Percentiles rank a stretch among this genome's conserved stretches.
Conservation (phyloP, 2,113 vertebrate genomes). For the Halcyon malimbica region DNA sequence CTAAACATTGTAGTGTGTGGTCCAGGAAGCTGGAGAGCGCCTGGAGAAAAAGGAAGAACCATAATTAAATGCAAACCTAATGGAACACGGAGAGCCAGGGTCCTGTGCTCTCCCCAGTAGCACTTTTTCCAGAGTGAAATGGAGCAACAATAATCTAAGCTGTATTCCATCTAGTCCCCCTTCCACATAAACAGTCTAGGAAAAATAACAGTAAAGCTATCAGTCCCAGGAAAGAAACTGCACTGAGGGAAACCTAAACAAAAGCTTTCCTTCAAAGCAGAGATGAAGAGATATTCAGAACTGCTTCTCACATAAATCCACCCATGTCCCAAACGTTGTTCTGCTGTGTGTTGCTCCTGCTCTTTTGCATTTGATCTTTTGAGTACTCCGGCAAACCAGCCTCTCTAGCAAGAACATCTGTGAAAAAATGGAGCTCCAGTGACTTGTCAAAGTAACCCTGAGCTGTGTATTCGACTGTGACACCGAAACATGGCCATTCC, state of each 20-base stretch:
- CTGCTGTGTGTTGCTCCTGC: not conserved
- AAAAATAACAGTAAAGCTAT: not conserved
- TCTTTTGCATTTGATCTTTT: not conserved
- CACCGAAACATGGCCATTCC: fast-evolving
- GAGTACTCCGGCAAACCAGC: not conserved
- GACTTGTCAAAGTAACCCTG: not conserved
- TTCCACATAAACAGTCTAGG: not conserved
- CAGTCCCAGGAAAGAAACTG: not conserved
- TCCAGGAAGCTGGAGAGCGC: slow-evolving; percentile 58
- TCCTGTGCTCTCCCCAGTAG: slow-evolving; percentile 1
- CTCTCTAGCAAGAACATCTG: not conserved
- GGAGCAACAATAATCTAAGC: slow-evolving; percentile 26
- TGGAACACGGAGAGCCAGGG: slow-evolving; percentile 22
- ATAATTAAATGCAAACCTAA: slow-evolving; percentile 65
- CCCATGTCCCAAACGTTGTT: not conserved
- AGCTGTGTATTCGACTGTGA: not conserved
- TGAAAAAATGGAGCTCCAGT: not conserved
- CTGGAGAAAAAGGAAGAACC: slow-evolving; percentile 55
- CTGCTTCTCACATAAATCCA: not conserved
- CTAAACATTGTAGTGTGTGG: slow-evolving; percentile 62
- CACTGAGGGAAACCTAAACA: not conserved
- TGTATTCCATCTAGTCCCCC: not conserved
- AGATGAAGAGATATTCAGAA: not conserved
- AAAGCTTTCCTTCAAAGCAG: not conserved
- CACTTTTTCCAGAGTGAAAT: slow-evolving; percentile 38